A percentile compares a stretch with the other conserved stretches of the same genome.
Evolutionary conservation across 1,140 invertebrate genomes (phyloP).

Genomic region (Neodiprion fabricii): DNA sequence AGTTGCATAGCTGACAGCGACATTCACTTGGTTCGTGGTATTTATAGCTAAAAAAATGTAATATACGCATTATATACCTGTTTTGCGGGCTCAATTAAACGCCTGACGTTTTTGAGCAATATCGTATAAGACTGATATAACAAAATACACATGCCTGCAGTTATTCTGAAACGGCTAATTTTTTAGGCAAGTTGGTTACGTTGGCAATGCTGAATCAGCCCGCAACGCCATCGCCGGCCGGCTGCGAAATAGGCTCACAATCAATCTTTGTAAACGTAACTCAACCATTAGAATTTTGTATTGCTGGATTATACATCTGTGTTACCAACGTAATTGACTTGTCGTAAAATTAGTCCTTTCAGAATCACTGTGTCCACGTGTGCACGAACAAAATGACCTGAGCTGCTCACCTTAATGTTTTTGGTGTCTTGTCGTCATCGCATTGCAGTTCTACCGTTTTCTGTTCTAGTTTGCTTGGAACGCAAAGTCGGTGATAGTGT

Average conservation of each 20-base stretch:
- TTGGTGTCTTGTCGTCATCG: conserved; percentile 66
- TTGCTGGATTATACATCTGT: background rate
- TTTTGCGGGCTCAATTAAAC: background rate
- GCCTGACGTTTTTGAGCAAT: no score
- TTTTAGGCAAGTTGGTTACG: no score
- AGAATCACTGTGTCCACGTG: background rate
- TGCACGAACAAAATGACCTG: background rate
- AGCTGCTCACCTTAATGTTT: conserved; percentile 51
- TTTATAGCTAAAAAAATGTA: conserved; percentile 54
- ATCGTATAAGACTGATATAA: no score
- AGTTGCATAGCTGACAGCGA: conserved; percentile 64
- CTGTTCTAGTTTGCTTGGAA: conserved; percentile 71
- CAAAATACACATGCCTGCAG: background rate
- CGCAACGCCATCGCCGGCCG: background rate
- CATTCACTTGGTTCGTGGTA: conserved; percentile 71
- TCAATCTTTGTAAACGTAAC: background rate
- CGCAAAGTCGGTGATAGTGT: conserved; percentile 83
- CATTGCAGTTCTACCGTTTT: conserved; percentile 68
- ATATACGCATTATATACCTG: background rate
- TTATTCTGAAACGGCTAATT: no score
- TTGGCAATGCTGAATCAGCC: no score
- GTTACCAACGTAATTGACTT: background rate
- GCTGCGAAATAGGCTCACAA: background rate
- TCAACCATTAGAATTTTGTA: background rate
- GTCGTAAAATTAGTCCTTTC: background rate